phyloP scores from a whole-genome alignment of 2,113 vertebrate species.

The Sciurus niger region DNA sequence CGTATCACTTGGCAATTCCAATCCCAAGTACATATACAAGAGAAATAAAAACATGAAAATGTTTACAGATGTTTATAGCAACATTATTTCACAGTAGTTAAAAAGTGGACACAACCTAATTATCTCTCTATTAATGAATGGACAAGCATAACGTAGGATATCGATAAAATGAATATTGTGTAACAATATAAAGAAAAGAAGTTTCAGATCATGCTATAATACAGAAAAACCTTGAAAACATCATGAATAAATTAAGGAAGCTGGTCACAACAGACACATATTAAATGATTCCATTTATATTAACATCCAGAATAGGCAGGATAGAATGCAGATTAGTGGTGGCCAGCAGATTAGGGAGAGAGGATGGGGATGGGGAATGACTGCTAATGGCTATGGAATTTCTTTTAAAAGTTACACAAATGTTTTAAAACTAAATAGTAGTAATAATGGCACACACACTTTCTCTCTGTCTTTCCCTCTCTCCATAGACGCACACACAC shows the following conservation, averaged over 20 bases:
- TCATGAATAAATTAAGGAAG: background rate
- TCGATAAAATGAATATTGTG: background rate
- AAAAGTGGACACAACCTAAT: background rate
- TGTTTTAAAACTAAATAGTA: background rate
- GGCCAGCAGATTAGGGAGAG: background rate
- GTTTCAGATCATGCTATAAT: background rate
- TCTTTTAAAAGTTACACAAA: background rate
- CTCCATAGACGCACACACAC: background rate
- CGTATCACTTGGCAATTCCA: background rate
- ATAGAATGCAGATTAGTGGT: background rate
- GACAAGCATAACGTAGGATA: background rate
- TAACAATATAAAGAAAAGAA: background rate
- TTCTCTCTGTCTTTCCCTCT: too few species aligned
- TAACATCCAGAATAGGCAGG: background rate
- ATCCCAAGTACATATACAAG: background rate
- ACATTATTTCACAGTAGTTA: background rate
- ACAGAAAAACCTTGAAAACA: background rate
- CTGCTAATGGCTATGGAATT: background rate
- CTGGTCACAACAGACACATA: background rate
- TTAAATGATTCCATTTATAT: background rate
- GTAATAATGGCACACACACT: background rate
- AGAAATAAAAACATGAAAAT: slow-evolving; percentile 21
- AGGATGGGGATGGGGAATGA: background rate
- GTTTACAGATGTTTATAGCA: background rate
- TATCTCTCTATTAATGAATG: background rate